Conservation (phyloP, 1,140 invertebrate genomes). For the Patella vulgata region DNA sequence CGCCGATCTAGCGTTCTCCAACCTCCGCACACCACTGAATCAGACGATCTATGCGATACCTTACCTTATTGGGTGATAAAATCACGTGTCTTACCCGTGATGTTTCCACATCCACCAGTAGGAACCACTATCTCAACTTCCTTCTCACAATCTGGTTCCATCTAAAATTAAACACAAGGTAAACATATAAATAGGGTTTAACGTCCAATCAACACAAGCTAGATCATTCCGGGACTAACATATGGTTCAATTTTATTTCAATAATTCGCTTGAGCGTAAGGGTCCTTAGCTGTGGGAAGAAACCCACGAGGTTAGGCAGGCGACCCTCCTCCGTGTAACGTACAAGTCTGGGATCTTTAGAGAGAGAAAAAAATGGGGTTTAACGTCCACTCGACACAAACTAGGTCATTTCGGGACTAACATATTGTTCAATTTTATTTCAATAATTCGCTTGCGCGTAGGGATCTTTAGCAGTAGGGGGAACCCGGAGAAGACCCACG, state of each 20-base stretch:
- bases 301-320: neutral
- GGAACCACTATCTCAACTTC: conserved; percentile 66
- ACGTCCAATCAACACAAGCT: neutral
- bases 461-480: too few relatives aligned
- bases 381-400: too few relatives aligned
- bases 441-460: too few relatives aligned
- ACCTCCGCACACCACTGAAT: too few relatives aligned
- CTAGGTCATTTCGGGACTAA: too few relatives aligned
- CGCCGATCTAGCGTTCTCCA: too few relatives aligned
- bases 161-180: conserved; percentile 34
- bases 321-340: neutral
- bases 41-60: too few relatives aligned
- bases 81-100: conserved; percentile 64
- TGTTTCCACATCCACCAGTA: conserved; percentile 68
- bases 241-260: neutral
- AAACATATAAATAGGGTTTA: neutral
- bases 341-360: too few relatives aligned
- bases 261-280: neutral
- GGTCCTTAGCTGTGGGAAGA: neutral
- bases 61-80: too few relatives aligned
- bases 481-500: too few relatives aligned
- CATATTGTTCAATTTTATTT: too few relatives aligned
- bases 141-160: conserved; percentile 49
- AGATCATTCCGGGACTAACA: neutral
- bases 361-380: too few relatives aligned